A percentile compares a stretch with the other conserved stretches of the same genome.
Conservation (phyloP, 1,140 invertebrate genomes). For the Archivesica marissinica region DNA sequence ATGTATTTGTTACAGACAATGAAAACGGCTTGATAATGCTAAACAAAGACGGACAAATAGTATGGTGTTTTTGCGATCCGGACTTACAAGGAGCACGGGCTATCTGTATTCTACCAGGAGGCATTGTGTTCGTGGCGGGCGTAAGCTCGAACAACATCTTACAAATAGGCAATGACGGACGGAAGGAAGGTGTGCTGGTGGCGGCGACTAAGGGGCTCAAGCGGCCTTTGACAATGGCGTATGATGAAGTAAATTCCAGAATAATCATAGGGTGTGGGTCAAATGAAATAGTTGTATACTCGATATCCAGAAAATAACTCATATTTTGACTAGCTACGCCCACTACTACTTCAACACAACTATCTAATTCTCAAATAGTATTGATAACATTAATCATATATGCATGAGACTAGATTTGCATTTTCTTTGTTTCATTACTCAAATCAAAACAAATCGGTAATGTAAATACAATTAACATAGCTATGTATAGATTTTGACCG, state of each 20-base stretch:
- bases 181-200: neutral
- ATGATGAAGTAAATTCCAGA: neutral
- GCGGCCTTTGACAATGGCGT: neutral
- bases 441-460: no score
- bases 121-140: neutral
- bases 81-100: neutral
- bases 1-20: neutral
- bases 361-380: no score
- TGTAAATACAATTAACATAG: no score
- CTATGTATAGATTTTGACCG: no score
- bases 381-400: no score
- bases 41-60: neutral
- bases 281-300: neutral
- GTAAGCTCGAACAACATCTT: neutral
- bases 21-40: neutral
- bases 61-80: neutral
- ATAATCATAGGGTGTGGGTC: neutral
- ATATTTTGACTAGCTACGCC: no score
- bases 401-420: no score
- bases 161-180: neutral
- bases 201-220: neutral
- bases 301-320: conserved; percentile 12
- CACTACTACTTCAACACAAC: no score
- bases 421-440: no score
- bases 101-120: neutral